These are phyloP conservation scores for Hippoglossus stenolepis DNA, from an alignment of 2,113 vertebrate species.

Conservation along the genomic window DNA sequence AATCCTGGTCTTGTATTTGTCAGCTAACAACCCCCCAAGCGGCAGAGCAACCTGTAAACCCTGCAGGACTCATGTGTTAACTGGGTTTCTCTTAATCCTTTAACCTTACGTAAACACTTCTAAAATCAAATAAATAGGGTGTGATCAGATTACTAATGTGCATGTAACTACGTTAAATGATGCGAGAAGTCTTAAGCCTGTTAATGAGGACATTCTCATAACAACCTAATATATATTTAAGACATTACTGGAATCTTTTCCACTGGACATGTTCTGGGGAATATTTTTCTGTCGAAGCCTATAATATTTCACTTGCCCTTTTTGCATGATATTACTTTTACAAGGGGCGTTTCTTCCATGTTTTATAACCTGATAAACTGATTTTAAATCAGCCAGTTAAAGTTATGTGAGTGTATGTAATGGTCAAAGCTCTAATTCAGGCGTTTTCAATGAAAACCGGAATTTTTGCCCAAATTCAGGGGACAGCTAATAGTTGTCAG, in stretches of 20 bases:
- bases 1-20: conserved; percentile 52
- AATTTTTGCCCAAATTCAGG: too few species aligned
- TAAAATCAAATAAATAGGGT: conserved; percentile 40
- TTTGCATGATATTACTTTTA: not conserved
- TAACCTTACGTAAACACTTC: conserved; percentile 46
- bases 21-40: conserved; percentile 45
- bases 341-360: not conserved
- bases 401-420: too few species aligned
- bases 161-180: conserved; percentile 13
- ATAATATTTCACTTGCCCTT: not conserved
- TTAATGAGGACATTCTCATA: not conserved
- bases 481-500: too few species aligned
- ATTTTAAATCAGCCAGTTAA: too few species aligned
- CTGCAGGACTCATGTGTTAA: conserved; percentile 44
- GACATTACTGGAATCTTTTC: not conserved
- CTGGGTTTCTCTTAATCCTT: conserved; percentile 42
- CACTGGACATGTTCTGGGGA: not conserved
- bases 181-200: not conserved
- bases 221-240: not conserved
- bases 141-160: conserved; percentile 48
- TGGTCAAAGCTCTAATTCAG: too few species aligned
- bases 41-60: conserved; percentile 48
- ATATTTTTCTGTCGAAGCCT: not conserved
- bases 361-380: not conserved
- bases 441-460: too few species aligned